Base-by-base conservation (phyloP, 2,113 vertebrate genomes). In the Notothenia rossii region DNA sequence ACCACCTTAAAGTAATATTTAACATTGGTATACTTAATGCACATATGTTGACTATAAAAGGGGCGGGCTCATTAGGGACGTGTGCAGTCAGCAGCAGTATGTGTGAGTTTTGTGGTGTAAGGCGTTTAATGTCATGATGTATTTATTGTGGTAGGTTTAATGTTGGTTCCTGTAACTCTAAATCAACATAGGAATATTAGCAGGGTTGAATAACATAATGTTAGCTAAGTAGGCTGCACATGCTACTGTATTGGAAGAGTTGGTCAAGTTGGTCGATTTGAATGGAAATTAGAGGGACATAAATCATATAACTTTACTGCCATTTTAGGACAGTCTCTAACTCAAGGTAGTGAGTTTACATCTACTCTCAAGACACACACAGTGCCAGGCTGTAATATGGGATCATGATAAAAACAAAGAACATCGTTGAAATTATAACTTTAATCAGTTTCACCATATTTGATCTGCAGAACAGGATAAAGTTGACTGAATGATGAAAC, bases 71-170 rank as follows among this genome's bases (percentile, higher is more conserved):
- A 33, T 53, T 40, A 10, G 36, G 72, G 72, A 36, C 7, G 53
- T 54, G 45, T 64, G 53, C 33, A 67, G 18, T 11, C 54, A 46
- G 50, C 84, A 75, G 75, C 51, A 79, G 65, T n/a, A 49, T 46
- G 48, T 45, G 64, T 46, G 7, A 43, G 53, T 48, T 43, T 58
- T 67, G 22, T n/a, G n/a, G 49, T 36, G 54, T 46, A 18, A 43
- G 40, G 25, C 5, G 49, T 55, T 18, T 61, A 25, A 22, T 33
- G 14, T 9, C 10, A 51, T 15, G 53, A 56, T 15, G 12, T 18
- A 45, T 50, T 69, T 54, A n/a, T 20, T 61, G 40, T 46, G 15
- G 20, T 0, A 14, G 7, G 36, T 60, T 40, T 67, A 5, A 61
- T 61, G 13, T 51, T 43, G 5, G 43, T 20, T 14, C 11, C 12